These are phyloP conservation scores for Orycteropus afer DNA, from an alignment of 2,113 vertebrate species.

Conservation along the genomic window DNA sequence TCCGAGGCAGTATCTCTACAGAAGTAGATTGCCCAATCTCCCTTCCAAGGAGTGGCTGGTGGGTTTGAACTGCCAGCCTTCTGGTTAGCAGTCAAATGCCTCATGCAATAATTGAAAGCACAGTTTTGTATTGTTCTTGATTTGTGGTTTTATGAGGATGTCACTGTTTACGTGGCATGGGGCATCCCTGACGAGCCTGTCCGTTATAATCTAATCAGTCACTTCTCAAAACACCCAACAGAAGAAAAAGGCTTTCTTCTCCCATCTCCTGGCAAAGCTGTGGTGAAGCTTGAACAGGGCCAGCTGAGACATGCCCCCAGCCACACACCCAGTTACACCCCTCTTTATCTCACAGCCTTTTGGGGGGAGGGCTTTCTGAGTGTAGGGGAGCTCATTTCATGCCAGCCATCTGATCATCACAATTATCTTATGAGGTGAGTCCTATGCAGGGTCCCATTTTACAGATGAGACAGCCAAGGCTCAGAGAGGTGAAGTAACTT, in stretches of 20 bases:
- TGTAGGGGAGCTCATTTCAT: background rate
- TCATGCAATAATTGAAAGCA: slow-evolving; percentile 16
- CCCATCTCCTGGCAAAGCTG: background rate
- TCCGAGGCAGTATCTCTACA: too few relatives aligned
- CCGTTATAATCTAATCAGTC: slow-evolving; percentile 52
- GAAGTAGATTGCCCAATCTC: too few relatives aligned
- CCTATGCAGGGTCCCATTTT: background rate
- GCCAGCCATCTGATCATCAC: background rate
- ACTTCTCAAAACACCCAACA: slow-evolving; percentile 14
- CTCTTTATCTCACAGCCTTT: background rate
- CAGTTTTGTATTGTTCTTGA: background rate
- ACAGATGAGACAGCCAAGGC: background rate
- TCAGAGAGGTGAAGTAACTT: background rate
- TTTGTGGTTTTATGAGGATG: background rate
- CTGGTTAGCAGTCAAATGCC: too few relatives aligned
- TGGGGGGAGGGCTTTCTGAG: background rate
- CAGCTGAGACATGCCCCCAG: background rate
- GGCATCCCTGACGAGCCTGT: background rate
- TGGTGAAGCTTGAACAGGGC: background rate
- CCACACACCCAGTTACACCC: background rate
- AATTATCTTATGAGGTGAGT: background rate
- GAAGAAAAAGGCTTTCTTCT: background rate
- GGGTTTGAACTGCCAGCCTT: too few relatives aligned
- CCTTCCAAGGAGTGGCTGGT: too few relatives aligned
- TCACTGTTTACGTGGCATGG: background rate